A percentile compares a stretch with the other conserved stretches of the same genome.
phyloP scores from a whole-genome alignment of 2,797 vertebrate genomes.

The Picus viridis region DNA sequence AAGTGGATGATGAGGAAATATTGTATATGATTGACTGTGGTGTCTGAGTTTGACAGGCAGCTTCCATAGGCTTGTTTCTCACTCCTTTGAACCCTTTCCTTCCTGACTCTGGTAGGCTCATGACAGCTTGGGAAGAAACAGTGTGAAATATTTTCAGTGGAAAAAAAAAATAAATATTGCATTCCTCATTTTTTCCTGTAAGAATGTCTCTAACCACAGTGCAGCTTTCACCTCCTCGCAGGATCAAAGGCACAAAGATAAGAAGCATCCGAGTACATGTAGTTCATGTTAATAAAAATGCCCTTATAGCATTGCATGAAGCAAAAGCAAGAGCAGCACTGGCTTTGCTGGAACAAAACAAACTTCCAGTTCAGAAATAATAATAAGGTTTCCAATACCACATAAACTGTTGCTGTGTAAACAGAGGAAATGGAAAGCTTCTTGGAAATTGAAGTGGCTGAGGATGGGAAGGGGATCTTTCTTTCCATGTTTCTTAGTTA shows the following conservation, averaged over 20 bases:
- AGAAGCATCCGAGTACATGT: background rate
- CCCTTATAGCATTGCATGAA: background rate
- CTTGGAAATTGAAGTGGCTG: background rate
- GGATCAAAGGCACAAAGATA: constrained; percentile 11
- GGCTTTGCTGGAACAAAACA: background rate
- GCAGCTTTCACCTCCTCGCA: background rate
- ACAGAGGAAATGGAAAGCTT: accelerated
- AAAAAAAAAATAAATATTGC: background rate
- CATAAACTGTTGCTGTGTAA: background rate
- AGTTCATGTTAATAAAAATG: background rate
- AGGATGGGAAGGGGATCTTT: background rate
- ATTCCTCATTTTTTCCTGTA: background rate
- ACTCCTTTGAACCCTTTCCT: background rate
- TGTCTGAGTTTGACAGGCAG: constrained; percentile 27
- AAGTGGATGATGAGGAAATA: constrained; percentile 14
- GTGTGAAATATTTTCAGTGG: constrained; percentile 3
- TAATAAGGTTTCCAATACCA: background rate
- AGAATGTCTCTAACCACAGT: background rate
- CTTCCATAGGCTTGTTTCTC: background rate
- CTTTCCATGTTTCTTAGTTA: background rate
- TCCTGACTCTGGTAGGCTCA: background rate
- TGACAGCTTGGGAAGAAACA: background rate
- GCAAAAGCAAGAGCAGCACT: background rate
- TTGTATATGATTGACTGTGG: background rate
- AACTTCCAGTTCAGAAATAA: background rate